Percentiles rank a stretch among this genome's conserved stretches.
These are phyloP conservation scores for Hartigia nigra DNA, from an alignment of 2,888 invertebrate species.

Conservation along the genomic window DNA sequence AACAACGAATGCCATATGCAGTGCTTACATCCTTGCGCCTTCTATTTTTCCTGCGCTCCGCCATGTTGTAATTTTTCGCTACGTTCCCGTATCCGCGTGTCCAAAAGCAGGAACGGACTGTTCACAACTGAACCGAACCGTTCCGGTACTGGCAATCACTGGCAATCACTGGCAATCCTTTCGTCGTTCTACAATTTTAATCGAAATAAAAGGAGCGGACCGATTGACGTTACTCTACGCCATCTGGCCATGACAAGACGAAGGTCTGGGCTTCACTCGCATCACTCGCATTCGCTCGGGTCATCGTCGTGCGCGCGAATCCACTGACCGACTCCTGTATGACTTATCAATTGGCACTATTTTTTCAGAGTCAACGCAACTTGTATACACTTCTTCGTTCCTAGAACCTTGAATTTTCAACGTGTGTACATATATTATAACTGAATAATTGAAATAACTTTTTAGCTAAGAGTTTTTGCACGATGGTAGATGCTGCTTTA, in stretches of 20 bases:
- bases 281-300: neutral
- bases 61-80: constrained; percentile 67
- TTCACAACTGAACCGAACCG: neutral
- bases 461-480: neutral
- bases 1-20: constrained; percentile 34
- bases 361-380: neutral
- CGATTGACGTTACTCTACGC: neutral
- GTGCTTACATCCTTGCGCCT: constrained; percentile 73
- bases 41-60: constrained; percentile 74
- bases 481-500: neutral
- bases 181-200: neutral
- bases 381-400: neutral
- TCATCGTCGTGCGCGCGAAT: neutral
- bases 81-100: neutral
- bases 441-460: neutral
- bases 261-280: neutral
- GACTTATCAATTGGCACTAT: neutral
- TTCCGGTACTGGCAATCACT: neutral
- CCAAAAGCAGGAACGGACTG: neutral
- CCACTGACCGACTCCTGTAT: neutral
- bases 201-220: neutral
- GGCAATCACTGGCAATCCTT: neutral
- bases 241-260: neutral
- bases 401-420: neutral
- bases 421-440: neutral